Percentiles rank a stretch among this genome's conserved stretches.
Evolutionary conservation across 2,113 vertebrate species (phyloP).

Genomic region (Dinomys branickii): DNA sequence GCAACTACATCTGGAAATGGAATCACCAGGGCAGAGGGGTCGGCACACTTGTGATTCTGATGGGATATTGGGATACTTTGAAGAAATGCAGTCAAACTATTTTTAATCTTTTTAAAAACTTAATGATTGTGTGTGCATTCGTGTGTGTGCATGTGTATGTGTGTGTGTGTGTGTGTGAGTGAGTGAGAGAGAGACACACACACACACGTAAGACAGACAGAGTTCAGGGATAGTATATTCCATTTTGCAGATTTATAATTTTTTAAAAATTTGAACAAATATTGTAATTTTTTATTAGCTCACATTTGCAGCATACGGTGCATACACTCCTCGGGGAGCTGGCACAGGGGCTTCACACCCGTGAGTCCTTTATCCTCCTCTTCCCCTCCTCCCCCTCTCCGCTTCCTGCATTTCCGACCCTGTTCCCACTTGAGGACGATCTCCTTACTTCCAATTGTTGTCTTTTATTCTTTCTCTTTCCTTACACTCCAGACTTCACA

Average conservation of each 20-base stretch:
- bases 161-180: accelerated
- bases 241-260: background rate
- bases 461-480: background rate
- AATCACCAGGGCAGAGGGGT: background rate
- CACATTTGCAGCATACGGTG: background rate
- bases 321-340: background rate
- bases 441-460: background rate
- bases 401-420: background rate
- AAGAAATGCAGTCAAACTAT: background rate
- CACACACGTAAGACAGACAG: background rate
- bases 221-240: background rate
- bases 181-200: background rate
- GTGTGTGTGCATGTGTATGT: background rate
- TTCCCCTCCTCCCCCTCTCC: background rate
- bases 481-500: background rate
- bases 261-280: background rate
- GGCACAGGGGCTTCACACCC: background rate
- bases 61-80: background rate
- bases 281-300: background rate
- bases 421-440: background rate
- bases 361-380: background rate
- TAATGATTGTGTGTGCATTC: background rate
- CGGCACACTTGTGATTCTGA: background rate
- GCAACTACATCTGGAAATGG: background rate
- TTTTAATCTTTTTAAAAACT: background rate